Evolutionary conservation across 2,888 invertebrate genomes (phyloP).

Genomic region (Epirrhoe alternata): DNA sequence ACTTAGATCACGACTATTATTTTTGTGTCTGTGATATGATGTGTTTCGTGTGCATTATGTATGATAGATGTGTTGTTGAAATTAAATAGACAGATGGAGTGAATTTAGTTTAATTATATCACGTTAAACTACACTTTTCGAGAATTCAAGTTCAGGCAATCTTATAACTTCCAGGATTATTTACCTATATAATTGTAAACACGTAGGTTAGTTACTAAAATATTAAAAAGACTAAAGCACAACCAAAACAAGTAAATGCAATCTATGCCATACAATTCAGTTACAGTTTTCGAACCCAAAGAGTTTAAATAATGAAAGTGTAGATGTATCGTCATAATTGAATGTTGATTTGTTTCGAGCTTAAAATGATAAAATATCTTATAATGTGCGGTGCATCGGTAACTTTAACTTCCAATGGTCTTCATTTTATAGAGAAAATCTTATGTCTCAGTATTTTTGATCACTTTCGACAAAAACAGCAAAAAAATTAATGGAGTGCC

Average conservation of each 20-base stretch:
- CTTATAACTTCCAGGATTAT: not conserved
- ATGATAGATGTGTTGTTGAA: slow-evolving; percentile 38
- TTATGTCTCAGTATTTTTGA: slow-evolving; percentile 68
- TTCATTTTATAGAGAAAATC: slow-evolving; percentile 71
- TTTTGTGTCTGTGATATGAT: slow-evolving; percentile 47
- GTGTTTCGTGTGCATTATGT: slow-evolving; percentile 45
- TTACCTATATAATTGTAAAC: not conserved
- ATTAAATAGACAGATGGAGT: slow-evolving; percentile 8
- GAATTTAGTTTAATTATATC: slow-evolving; percentile 5
- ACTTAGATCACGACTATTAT: slow-evolving; percentile 33
- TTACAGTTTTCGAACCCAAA: not conserved
- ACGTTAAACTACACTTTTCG: not conserved
- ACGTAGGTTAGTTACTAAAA: not conserved
- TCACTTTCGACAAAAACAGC: slow-evolving; percentile 79
- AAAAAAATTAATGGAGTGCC: slow-evolving; percentile 84
- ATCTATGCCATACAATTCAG: not conserved
- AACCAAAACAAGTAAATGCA: not conserved
- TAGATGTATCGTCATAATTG: slow-evolving; percentile 14
- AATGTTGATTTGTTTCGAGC: slow-evolving; percentile 53
- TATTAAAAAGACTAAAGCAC: not conserved
- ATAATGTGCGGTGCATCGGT: slow-evolving; percentile 62
- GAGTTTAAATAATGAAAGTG: slow-evolving; percentile 1
- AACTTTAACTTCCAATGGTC: slow-evolving; percentile 78
- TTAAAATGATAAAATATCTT: slow-evolving; percentile 55
- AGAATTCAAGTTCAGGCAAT: not conserved